Conservation (phyloP, 2,797 vertebrate genomes). For the Gephyroberyx darwinii region DNA sequence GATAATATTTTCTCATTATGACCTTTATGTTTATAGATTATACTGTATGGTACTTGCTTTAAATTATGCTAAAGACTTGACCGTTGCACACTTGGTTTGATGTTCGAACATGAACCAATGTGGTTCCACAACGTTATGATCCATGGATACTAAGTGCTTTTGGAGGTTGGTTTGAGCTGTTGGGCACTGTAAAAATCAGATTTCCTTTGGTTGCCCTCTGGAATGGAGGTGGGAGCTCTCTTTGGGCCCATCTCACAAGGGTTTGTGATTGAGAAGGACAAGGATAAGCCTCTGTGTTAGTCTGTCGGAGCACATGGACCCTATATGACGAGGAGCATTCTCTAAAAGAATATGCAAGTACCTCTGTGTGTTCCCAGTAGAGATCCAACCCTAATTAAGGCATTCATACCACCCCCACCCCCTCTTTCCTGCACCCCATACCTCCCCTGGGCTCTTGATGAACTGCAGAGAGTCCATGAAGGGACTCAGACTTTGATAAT, state of each 20-base stretch:
- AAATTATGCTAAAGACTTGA: slow-evolving; percentile 70
- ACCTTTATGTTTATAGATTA: slow-evolving; percentile 70
- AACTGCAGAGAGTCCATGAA: slow-evolving; percentile 68
- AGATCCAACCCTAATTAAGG: slow-evolving; percentile 76
- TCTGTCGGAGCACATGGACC: slow-evolving; percentile 59
- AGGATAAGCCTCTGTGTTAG: slow-evolving; percentile 62
- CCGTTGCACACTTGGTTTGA: slow-evolving; percentile 18
- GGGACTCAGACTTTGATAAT: slow-evolving; percentile 74
- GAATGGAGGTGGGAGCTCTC: slow-evolving; percentile 65
- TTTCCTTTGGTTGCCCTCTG: slow-evolving; percentile 58
- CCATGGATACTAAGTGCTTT: slow-evolving; percentile 49
- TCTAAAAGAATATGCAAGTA: slow-evolving; percentile 83
- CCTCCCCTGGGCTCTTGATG: slow-evolving; percentile 62
- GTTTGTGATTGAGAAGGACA: slow-evolving; percentile 72
- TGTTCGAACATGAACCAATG: slow-evolving; percentile 43
- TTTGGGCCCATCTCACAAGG: slow-evolving; percentile 62
- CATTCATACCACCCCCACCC: slow-evolving; percentile 54
- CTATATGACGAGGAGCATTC: slow-evolving; percentile 63
- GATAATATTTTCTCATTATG: slow-evolving; percentile 67
- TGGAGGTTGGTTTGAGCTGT: slow-evolving; percentile 53
- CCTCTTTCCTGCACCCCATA: slow-evolving; percentile 23
- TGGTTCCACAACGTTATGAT: slow-evolving; percentile 52
- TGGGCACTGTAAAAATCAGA: slow-evolving; percentile 48
- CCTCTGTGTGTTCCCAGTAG: slow-evolving; percentile 74
- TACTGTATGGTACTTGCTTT: slow-evolving; percentile 75